phyloP scores from a whole-genome alignment of 2,888 invertebrate genomes.

The Terebella lapidaria region DNA sequence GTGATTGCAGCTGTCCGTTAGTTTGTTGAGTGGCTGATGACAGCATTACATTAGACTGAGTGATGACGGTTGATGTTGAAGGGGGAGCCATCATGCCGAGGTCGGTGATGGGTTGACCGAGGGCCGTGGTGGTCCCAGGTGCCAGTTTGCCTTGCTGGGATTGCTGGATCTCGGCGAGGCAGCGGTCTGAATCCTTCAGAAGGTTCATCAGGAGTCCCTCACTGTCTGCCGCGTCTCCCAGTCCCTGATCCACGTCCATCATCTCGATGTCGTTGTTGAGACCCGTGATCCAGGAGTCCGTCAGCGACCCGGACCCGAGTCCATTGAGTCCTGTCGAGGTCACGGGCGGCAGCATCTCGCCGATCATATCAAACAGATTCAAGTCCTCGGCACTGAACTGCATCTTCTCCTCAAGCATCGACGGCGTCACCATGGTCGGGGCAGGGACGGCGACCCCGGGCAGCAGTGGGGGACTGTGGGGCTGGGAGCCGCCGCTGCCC shows the following conservation, averaged over 20 bases:
- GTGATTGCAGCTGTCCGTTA: not conserved
- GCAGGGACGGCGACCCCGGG: not conserved
- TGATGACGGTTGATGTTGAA: not conserved
- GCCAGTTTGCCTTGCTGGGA: not conserved
- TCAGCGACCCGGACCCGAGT: not conserved
- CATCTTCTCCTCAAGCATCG: not conserved
- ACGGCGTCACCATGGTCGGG: not conserved
- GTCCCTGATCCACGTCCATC: not conserved
- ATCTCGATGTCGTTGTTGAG: constrained; percentile 1
- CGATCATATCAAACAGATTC: not conserved
- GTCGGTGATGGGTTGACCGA: not conserved
- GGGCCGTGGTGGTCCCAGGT: not conserved
- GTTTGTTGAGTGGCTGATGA: not conserved
- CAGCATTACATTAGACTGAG: constrained; percentile 2
- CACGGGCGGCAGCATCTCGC: not conserved
- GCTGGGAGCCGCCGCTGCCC: not conserved
- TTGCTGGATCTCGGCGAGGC: not conserved
- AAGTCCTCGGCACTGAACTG: constrained; percentile 2
- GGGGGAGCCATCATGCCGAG: not conserved
- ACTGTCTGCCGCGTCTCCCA: not conserved
- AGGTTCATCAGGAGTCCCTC: not conserved
- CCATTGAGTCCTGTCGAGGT: not conserved
- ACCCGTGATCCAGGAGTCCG: not conserved
- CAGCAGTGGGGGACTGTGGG: not conserved
- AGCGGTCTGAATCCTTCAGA: not conserved